Base-by-base conservation (phyloP, 2,888 invertebrate species). In the Habrosyne pyritoides region DNA sequence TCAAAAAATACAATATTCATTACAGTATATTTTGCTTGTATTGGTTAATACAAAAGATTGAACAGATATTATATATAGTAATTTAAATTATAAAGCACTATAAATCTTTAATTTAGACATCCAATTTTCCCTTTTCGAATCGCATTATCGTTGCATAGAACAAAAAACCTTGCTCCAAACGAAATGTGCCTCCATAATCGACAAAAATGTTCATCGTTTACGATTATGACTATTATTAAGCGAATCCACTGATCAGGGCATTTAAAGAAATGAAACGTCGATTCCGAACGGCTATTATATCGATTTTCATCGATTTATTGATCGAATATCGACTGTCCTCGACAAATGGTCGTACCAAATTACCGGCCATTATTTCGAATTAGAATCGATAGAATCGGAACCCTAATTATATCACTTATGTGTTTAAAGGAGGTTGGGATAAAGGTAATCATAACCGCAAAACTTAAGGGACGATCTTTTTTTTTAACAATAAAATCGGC, bases 361-460 rank as follows among this genome's bases (percentile, higher is more conserved):
- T 91, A 91, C 86, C 77, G 84, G 83, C 89, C 84, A 91, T 92
- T 92, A 92, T 89, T 88, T 89, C 78, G 85, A 91, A 89, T 90
- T 91, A 91, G 90, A 92, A 88, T 86, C 91, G 89, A 91, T 91
- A 91, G 89, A 91, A 87, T 85, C 86, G 80, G 81, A 79, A 89
- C 92, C 90, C 84, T 84, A 91, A 92, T 92, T 91, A 92, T 90
- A 91, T 92, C 91, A 91, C 92, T 92, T 92, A 92, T 91, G 88
- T 91, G 92, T 90, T 92, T 91, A 92, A 87, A 91, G 86, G 83
- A 90, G 91, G 92, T 82, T 86, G 91, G 87, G 86, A 83, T 87
- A 63, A 71, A 74, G 71, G 71, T 73, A 85, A 87, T 89, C 85
- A 83, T 84, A 87, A 86, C 84, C 81, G 82, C 85, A 85, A 88